Base-by-base conservation (phyloP, 92 coral and sea anemone species). In the Muricea muricata region DNA sequence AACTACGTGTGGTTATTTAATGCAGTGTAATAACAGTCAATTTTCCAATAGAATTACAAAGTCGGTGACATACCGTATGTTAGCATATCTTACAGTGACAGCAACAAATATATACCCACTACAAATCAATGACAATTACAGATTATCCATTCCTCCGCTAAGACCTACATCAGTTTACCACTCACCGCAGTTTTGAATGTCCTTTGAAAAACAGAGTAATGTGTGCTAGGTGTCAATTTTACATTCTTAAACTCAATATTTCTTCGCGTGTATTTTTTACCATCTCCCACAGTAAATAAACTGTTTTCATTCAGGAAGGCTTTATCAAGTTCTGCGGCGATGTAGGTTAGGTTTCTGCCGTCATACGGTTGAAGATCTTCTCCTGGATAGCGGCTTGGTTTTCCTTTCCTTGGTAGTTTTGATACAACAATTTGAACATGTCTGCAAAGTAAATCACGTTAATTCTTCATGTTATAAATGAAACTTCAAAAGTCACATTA, bases 181-280 rank as follows among this genome's bases (percentile, higher is more conserved):
- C 77, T 71, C 41, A 71, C 77, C 31, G 10, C 77, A 24, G 13
- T 71, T 71, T 71, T 71, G 28, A 71, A 71, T 9, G 77, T 71
- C 10, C 52, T 35, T 37, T 71, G 77, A 32, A 71, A 71, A 26
- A 71, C 77, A 35, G 77, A 71, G 77, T 71, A 71, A 37, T n/a
- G n/a, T 6, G 77, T 33, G 0, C 21, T 55, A 6, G 56, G 77
- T 45, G 37, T 4, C 31, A 71, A 23, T 71, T 41, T 71, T 13
- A 26, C 77, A 23, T 71, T 71, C 77, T 26, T 9, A 71, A 71
- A 71, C 55, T 11, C 7, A 21, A 18, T 23, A 21, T 39, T 17
- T 35, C 77, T 33, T 71, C 29, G 21, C 13, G 21, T 15, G 55
- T 71, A 71, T 14, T 4, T 1, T 40, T 71, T 71, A 35, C 77